phyloP scores from a whole-genome alignment of 2,888 invertebrate genomes.

The Clistopyga incitator region DNA sequence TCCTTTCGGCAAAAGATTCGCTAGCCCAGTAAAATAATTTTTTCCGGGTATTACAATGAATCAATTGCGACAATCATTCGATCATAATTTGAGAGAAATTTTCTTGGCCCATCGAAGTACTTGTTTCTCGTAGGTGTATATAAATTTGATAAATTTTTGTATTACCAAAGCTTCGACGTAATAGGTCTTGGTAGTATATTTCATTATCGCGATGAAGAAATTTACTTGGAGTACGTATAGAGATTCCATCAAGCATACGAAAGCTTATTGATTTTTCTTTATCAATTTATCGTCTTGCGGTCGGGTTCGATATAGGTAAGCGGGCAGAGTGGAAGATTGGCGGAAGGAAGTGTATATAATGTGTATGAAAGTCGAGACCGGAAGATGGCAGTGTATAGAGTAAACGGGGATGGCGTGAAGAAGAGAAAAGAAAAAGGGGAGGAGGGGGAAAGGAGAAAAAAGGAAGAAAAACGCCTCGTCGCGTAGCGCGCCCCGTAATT shows the following conservation, averaged over 20 bases:
- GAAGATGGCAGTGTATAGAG: constrained; percentile 31
- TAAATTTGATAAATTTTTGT: no score
- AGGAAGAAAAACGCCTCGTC: constrained; percentile 58
- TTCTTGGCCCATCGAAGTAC: no score
- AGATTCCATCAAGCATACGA: constrained; percentile 58
- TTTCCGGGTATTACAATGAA: no score
- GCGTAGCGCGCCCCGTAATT: constrained; percentile 72
- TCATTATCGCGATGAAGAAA: background rate
- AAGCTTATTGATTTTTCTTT: constrained; percentile 65
- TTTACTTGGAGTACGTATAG: background rate
- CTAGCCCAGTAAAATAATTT: no score
- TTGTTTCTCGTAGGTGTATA: no score
- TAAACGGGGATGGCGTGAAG: constrained; percentile 37
- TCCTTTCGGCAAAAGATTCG: no score
- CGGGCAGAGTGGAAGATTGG: constrained; percentile 59
- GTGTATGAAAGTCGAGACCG: constrained; percentile 7
- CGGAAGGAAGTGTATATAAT: constrained; percentile 53
- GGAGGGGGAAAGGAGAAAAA: constrained; percentile 40
- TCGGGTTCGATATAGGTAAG: constrained; percentile 32
- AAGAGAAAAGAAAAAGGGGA: constrained; percentile 9
- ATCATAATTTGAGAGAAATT: no score
- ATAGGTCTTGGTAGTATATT: background rate
- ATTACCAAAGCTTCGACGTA: background rate
- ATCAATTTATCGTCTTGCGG: constrained; percentile 63
- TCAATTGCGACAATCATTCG: no score